These are phyloP conservation scores for Dasysyrphus tricinctus DNA, from an alignment of 2,888 invertebrate species.

Conservation along the genomic window DNA sequence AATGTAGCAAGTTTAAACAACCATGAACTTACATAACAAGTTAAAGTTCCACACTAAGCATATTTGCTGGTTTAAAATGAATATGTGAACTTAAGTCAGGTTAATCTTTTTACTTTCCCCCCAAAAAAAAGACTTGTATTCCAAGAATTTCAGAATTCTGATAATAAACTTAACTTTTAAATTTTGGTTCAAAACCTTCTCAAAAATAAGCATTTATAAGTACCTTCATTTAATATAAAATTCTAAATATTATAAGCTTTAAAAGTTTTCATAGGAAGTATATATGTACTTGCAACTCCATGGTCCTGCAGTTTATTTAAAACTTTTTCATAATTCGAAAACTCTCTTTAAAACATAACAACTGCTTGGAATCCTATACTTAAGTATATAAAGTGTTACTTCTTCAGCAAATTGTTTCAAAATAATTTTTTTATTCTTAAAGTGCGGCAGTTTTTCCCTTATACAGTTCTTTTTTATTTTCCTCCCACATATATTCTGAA, in stretches of 20 bases:
- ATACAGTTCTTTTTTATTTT: neutral
- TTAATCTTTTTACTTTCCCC: too few relatives aligned
- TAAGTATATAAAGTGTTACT: conserved; percentile 6
- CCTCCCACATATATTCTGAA: neutral
- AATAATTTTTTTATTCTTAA: conserved; percentile 12
- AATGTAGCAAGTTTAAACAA: too few relatives aligned
- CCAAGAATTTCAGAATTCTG: too few relatives aligned
- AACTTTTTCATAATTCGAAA: neutral
- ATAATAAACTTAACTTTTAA: neutral
- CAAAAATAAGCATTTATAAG: neutral
- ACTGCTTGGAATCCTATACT: neutral
- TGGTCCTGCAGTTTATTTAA: neutral
- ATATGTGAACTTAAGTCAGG: too few relatives aligned
- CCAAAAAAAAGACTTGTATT: too few relatives aligned
- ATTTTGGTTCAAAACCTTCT: neutral
- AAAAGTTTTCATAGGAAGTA: neutral
- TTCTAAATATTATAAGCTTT: neutral
- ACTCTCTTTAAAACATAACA: neutral
- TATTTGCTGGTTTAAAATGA: too few relatives aligned
- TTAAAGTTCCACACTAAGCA: too few relatives aligned
- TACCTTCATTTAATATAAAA: neutral
- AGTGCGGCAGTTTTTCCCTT: neutral
- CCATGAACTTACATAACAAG: too few relatives aligned
- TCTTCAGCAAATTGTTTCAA: conserved; percentile 12
- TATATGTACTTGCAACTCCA: neutral